Percentiles rank a stretch among this genome's conserved stretches.
Evolutionary conservation across 2,113 vertebrate species (phyloP).

Genomic region (Carassius gibelio): DNA sequence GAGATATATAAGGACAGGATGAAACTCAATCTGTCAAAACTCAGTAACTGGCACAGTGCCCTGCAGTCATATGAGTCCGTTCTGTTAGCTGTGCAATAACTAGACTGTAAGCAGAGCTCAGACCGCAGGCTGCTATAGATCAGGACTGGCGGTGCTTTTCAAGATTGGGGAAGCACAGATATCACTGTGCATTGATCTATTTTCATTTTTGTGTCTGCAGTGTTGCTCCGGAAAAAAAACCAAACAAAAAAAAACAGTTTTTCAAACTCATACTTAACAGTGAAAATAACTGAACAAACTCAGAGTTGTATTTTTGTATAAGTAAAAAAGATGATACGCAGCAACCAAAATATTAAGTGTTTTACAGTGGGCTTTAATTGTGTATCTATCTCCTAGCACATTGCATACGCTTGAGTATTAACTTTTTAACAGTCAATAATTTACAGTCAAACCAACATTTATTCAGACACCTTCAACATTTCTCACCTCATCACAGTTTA

Average conservation of each 20-base stretch:
- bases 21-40: slow-evolving; percentile 40
- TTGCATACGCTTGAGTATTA: neutral
- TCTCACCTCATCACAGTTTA: too few species aligned
- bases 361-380: neutral
- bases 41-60: slow-evolving; percentile 18
- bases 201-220: slow-evolving; percentile 2
- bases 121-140: neutral
- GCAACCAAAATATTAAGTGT: neutral
- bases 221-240: neutral
- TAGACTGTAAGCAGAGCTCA: slow-evolving; percentile 21
- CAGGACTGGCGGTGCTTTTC: neutral
- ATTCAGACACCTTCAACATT: too few species aligned
- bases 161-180: slow-evolving; percentile 11
- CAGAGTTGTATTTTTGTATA: neutral
- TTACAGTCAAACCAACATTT: too few species aligned
- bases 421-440: neutral
- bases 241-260: neutral
- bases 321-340: neutral
- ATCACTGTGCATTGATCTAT: slow-evolving; percentile 10
- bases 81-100: slow-evolving; percentile 25
- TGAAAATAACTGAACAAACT: neutral
- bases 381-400: neutral
- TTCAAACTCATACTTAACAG: neutral
- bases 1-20: slow-evolving; percentile 33
- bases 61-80: slow-evolving; percentile 12